Evolutionary conservation across 1,140 invertebrate species (phyloP).

Genomic region (roundworm (Caenorhabditis elegans)): WBcel235 BX284602.5:7200501-7201000

Average conservation of each 20-base stretch:
- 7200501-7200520: conserved; percentile 14
- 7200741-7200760: conserved; percentile 14
- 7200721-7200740: not conserved
- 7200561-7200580: not conserved
- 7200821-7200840: not conserved
- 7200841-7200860: not conserved
- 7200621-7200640: conserved; percentile 17
- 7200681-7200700: too few relatives aligned
- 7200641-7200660: conserved; percentile 26
- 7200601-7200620: not conserved
- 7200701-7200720: not conserved
- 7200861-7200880: too few relatives aligned
- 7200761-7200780: conserved; percentile 5
- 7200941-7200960: not conserved
- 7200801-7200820: not conserved
- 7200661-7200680: not conserved
- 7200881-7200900: too few relatives aligned
- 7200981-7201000: conserved; percentile 9
- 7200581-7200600: not conserved
- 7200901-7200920: too few relatives aligned
- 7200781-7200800: not conserved
- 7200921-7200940: too few relatives aligned
- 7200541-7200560: conserved; percentile 7
- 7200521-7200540: not conserved
- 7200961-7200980: conserved; percentile 26